Conservation (phyloP, 2,888 invertebrate species). For the Bellardia pandia region DNA sequence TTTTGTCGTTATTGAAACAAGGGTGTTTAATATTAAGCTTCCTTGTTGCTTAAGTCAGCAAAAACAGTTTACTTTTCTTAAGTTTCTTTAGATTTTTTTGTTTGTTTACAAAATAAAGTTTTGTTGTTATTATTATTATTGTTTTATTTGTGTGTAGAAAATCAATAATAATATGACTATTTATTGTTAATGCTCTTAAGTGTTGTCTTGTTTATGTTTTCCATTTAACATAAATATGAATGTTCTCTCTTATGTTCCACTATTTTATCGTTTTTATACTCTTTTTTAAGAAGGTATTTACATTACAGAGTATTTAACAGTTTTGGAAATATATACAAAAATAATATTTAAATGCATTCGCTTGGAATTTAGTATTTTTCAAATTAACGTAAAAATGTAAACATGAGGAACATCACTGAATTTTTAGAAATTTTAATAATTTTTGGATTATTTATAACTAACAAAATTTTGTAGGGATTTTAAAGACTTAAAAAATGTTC, state of each 20-base stretch:
- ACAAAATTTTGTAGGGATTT: too few species aligned
- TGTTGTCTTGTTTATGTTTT: slow-evolving; percentile 1
- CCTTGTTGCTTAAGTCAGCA: slow-evolving; percentile 68
- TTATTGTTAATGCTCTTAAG: slow-evolving; percentile 1
- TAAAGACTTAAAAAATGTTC: too few species aligned
- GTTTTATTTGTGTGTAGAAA: slow-evolving; percentile 7
- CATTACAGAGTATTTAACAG: neutral
- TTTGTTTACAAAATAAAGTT: slow-evolving; percentile 55
- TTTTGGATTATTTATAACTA: too few species aligned
- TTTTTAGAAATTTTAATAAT: slow-evolving; percentile 9
- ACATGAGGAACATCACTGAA: neutral
- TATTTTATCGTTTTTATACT: slow-evolving; percentile 9
- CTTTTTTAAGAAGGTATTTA: neutral
- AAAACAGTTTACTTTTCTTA: slow-evolving; percentile 21
- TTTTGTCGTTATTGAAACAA: neutral
- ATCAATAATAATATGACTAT: slow-evolving; percentile 37
- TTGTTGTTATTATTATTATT: slow-evolving; percentile 3
- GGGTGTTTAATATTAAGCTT: slow-evolving; percentile 62
- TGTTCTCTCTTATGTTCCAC: slow-evolving; percentile 65
- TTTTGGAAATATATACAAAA: slow-evolving; percentile 2
- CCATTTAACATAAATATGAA: neutral
- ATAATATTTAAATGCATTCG: neutral
- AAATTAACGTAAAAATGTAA: neutral
- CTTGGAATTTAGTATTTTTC: neutral
- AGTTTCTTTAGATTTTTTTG: slow-evolving; percentile 6